Evolutionary conservation across 2,888 invertebrate species (phyloP).

Genomic region (Flabesymbios commensalis): DNA sequence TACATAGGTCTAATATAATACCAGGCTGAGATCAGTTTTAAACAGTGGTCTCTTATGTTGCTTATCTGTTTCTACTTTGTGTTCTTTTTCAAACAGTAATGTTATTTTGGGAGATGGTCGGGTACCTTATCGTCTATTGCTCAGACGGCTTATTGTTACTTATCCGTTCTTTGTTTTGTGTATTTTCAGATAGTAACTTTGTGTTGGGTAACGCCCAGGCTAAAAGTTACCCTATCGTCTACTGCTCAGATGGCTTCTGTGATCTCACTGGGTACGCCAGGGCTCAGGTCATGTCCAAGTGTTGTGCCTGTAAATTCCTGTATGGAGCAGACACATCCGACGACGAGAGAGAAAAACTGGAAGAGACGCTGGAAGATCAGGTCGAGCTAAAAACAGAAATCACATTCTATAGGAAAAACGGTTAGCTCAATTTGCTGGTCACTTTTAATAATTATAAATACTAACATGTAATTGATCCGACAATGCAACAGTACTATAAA

Average conservation of each 20-base stretch:
- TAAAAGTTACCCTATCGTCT: conserved; percentile 85
- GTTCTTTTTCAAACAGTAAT: too few relatives aligned
- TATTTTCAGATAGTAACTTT: conserved; percentile 89
- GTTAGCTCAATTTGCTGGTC: conserved; percentile 68
- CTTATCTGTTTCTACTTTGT: too few relatives aligned
- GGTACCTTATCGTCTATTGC: too few relatives aligned
- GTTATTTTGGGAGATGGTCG: too few relatives aligned
- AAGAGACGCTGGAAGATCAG: conserved; percentile 85
- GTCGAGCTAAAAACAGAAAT: conserved; percentile 91
- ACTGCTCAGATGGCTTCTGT: conserved; percentile 95
- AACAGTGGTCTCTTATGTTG: too few relatives aligned
- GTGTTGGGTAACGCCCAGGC: conserved; percentile 95
- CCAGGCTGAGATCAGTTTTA: too few relatives aligned
- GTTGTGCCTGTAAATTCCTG: conserved; percentile 92
- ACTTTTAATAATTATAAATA: not conserved
- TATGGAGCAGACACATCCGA: conserved; percentile 89
- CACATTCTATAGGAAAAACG: conserved; percentile 92
- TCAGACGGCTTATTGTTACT: too few relatives aligned
- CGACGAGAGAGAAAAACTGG: conserved; percentile 79
- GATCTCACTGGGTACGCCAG: conserved; percentile 91
- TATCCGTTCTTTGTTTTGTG: too few relatives aligned
- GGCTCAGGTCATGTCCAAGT: conserved; percentile 92
- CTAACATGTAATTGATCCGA: not conserved
- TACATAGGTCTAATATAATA: too few relatives aligned
- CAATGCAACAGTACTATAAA: not conserved